A percentile compares a stretch with the other conserved stretches of the same genome.
Conservation (phyloP, 2,888 invertebrate genomes). For the Gisinianus flammeolus region DNA sequence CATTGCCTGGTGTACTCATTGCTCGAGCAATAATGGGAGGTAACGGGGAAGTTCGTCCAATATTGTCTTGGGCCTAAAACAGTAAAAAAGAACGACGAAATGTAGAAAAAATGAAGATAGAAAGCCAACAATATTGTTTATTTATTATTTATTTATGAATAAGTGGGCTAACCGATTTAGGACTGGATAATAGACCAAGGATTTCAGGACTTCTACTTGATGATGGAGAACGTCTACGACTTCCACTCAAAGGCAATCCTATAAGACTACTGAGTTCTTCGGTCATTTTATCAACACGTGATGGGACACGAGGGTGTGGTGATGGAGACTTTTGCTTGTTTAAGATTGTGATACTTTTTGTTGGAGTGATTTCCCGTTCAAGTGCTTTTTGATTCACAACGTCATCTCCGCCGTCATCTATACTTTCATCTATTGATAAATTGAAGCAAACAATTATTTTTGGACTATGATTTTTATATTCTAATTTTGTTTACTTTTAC, state of each 20-base stretch:
- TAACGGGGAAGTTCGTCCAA: slow-evolving; percentile 18
- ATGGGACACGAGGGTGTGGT: slow-evolving; percentile 33
- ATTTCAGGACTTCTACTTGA: slow-evolving; percentile 29
- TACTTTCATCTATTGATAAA: neutral
- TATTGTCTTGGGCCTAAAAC: slow-evolving; percentile 27
- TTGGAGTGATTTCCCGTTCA: slow-evolving; percentile 26
- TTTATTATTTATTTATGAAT: no score
- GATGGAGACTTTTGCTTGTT: slow-evolving; percentile 34
- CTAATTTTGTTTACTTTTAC: neutral
- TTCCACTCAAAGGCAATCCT: slow-evolving; percentile 45
- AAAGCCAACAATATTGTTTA: neutral
- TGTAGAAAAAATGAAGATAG: neutral
- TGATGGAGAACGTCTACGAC: slow-evolving; percentile 29
- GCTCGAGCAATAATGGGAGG: slow-evolving; percentile 7
- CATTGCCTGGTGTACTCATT: slow-evolving; percentile 17
- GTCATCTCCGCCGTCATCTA: slow-evolving; percentile 1
- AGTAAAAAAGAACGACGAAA: neutral
- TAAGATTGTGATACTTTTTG: slow-evolving; percentile 27
- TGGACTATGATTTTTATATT: neutral
- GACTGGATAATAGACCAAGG: slow-evolving; percentile 32
- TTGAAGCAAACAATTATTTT: no score
- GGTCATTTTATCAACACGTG: slow-evolving; percentile 50
- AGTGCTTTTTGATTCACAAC: neutral
- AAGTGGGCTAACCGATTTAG: slow-evolving; percentile 24
- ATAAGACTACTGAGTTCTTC: slow-evolving; percentile 56